Evolutionary conservation across 2,797 vertebrate genomes (phyloP).

Genomic region (Nyctibius grandis): DNA sequence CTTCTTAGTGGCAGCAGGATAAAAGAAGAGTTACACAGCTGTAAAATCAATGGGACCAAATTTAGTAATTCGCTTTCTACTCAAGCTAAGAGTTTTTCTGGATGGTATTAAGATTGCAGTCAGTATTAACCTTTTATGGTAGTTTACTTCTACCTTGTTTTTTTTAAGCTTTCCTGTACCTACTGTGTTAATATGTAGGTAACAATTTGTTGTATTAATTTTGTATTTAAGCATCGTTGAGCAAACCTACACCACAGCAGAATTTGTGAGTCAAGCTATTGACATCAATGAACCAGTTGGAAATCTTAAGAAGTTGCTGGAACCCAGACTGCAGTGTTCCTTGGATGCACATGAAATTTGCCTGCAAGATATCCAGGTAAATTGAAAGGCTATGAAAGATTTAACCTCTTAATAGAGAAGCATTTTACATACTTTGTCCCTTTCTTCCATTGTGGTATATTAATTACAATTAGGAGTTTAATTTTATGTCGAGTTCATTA

Average conservation of each 20-base stretch:
- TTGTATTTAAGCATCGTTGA: conserved; percentile 86
- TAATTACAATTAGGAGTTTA: background rate
- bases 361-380: conserved; percentile 96
- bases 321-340: conserved; percentile 92
- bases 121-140: background rate
- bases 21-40: background rate
- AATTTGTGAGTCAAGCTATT: conserved; percentile 96
- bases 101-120: background rate
- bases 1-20: background rate
- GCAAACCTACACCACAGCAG: conserved; percentile 90
- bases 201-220: background rate
- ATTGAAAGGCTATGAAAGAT: background rate
- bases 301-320: conserved; percentile 95
- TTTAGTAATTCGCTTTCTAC: background rate
- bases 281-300: conserved; percentile 98
- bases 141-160: background rate
- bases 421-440: background rate
- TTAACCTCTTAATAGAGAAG: background rate
- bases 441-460: background rate
- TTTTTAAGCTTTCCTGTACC: background rate
- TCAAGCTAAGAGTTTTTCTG: background rate
- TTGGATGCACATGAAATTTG: conserved; percentile 95
- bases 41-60: background rate
- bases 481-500: background rate
- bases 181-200: background rate